Evolutionary conservation across 2,888 invertebrate species (phyloP), one percentile per base, ranked within the genome.

Genomic region (Chrysopilus asiliformis): DNA sequence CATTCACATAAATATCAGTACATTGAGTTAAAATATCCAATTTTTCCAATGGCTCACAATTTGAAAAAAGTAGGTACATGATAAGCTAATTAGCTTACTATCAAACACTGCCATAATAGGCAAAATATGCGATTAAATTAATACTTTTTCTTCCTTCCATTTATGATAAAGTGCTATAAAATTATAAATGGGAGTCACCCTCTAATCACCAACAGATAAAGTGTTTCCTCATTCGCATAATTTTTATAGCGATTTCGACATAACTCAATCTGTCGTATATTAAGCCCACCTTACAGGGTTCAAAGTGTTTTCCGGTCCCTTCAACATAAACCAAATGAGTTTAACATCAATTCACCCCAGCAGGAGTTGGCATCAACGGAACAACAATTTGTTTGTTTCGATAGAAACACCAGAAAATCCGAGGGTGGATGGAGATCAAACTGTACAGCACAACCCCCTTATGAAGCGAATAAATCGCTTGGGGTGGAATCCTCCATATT

Each of bases 241-340:
- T 39, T 41, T 41, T 41, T 41, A 39, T 39, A 36, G 39, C 34
- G 22, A 41, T 41, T 38, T 35, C 38, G 24, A 41, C 38, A 38
- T 41, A 39, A 38, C 35, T 41, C 36, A 41, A 41, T 41, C 19
- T 30, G 22, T 33, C 36, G 31, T 15, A 33, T 32, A 37, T 31
- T 37, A 32, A 32, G 14, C 36, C 30, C 19, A 25, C 30, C 27
- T n/a, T n/a, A n/a, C n/a, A n/a, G n/a, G n/a, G n/a, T n/a, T n/a
- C n/a, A n/a, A n/a, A n/a, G n/a, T n/a, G n/a, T n/a, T n/a, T n/a
- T n/a, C 19, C 19, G 15, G 15, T 25, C 12, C 17, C 28, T 22
- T 16, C 34, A 28, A 13, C 27, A 18, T 26, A 27, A 10, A 34
- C 27, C 20, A 32, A 24, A 18, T 32, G 25, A n/a, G 12, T 10